Percentiles rank a stretch among this genome's conserved stretches.
Conservation (phyloP, 2,888 invertebrate species). For the Chydorus sphaericus region DNA sequence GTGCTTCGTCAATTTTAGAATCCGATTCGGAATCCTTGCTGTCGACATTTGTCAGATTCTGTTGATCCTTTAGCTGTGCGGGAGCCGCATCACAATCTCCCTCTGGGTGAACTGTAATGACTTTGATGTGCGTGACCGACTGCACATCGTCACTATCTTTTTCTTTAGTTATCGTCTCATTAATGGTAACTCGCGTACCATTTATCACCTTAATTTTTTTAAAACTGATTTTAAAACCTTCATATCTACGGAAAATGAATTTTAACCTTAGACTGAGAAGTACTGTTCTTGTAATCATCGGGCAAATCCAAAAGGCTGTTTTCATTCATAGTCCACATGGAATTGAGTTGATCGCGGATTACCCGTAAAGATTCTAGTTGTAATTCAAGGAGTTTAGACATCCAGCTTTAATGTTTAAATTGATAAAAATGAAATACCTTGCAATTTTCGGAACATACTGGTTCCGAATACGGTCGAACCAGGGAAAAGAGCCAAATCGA, state of each 20-base stretch:
- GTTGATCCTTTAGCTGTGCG: not conserved
- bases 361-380: not conserved
- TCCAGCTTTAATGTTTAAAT: not conserved
- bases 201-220: not conserved
- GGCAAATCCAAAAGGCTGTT: not conserved
- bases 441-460: not conserved
- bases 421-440: no score
- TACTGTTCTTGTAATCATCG: not conserved
- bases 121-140: not conserved
- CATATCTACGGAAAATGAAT: not conserved
- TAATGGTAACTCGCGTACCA: slow-evolving; percentile 4
- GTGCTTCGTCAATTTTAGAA: not conserved
- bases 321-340: not conserved
- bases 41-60: not conserved
- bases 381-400: not conserved
- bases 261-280: not conserved
- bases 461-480: not conserved
- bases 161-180: slow-evolving; percentile 2
- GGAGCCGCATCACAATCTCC: not conserved
- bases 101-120: not conserved
- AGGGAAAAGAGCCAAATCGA: not conserved
- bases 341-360: not conserved
- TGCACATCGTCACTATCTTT: not conserved
- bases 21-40: not conserved
- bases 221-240: not conserved